Percentiles rank a stretch among this genome's conserved stretches.
Evolutionary conservation across 2,888 invertebrate species (phyloP).

Genomic region (Eupithecia dodoneata): DNA sequence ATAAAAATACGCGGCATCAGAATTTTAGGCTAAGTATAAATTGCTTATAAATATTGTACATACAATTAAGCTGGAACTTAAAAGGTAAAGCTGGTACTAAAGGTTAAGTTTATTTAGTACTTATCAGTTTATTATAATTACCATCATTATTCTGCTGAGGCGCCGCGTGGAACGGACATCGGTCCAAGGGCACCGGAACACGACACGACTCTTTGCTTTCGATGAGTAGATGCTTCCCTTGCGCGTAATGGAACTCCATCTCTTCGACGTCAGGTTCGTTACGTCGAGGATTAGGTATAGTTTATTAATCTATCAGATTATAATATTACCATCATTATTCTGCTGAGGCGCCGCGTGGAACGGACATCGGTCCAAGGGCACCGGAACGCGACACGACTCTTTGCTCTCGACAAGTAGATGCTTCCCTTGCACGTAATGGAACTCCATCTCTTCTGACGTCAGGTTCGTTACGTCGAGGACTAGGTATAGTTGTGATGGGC

Average conservation of each 20-base stretch:
- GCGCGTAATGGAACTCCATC: slow-evolving; percentile 95
- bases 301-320: slow-evolving; percentile 57
- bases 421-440: slow-evolving; percentile 92
- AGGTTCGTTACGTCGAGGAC: slow-evolving; percentile 96
- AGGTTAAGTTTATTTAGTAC: no score
- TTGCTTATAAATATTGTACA: no score
- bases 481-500: slow-evolving; percentile 94
- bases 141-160: neutral
- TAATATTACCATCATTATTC: slow-evolving; percentile 1
- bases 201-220: slow-evolving; percentile 96
- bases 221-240: slow-evolving; percentile 92
- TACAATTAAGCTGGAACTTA: no score
- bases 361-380: slow-evolving; percentile 94
- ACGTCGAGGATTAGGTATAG: slow-evolving; percentile 97
- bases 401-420: slow-evolving; percentile 94
- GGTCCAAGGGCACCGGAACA: slow-evolving; percentile 94
- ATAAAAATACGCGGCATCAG: no score
- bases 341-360: slow-evolving; percentile 79
- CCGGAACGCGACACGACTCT: slow-evolving; percentile 95
- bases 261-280: slow-evolving; percentile 95
- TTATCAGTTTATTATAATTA: no score
- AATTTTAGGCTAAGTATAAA: no score
- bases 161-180: slow-evolving; percentile 89
- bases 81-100: no score
- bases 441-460: slow-evolving; percentile 95